phyloP scores from a whole-genome alignment of 2,797 vertebrate species.

The Emydoidea blandingii region DNA sequence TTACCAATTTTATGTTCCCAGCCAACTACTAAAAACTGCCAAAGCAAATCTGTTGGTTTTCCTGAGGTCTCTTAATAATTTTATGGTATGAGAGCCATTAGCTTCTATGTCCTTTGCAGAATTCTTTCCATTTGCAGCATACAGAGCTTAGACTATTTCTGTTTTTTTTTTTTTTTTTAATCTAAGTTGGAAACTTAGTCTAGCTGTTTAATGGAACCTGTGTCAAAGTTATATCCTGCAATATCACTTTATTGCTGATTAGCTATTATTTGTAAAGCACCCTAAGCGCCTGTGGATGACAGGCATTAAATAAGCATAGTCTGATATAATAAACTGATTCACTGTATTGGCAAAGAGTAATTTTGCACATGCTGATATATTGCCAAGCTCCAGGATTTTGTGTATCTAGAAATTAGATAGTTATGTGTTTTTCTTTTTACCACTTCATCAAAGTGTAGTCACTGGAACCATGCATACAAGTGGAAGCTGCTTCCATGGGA shows the following conservation, averaged over 20 bases:
- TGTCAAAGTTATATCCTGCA: background rate
- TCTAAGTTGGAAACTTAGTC: background rate
- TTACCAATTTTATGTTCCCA: background rate
- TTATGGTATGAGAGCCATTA: background rate
- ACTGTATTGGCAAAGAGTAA: constrained; percentile 52
- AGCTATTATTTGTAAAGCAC: background rate
- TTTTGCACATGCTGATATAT: constrained; percentile 54
- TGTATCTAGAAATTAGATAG: constrained; percentile 50
- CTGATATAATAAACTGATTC: constrained; percentile 32
- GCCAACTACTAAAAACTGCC: background rate
- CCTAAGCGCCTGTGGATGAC: background rate
- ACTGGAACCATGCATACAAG: constrained; percentile 57
- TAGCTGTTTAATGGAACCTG: background rate
- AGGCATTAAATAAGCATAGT: constrained; percentile 39
- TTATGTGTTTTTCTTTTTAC: constrained; percentile 55
- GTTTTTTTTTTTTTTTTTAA: background rate
- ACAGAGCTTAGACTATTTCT: background rate
- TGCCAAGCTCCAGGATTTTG: constrained; percentile 43
- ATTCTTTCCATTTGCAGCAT: background rate
- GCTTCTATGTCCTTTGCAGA: background rate
- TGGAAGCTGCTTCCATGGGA: constrained; percentile 60
- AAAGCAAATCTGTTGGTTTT: background rate
- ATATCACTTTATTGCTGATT: background rate
- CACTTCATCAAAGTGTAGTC: constrained; percentile 65
- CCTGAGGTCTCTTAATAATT: background rate